Evolutionary conservation across 2,113 vertebrate species (phyloP).

Genomic region (Nansenia antarctica): DNA sequence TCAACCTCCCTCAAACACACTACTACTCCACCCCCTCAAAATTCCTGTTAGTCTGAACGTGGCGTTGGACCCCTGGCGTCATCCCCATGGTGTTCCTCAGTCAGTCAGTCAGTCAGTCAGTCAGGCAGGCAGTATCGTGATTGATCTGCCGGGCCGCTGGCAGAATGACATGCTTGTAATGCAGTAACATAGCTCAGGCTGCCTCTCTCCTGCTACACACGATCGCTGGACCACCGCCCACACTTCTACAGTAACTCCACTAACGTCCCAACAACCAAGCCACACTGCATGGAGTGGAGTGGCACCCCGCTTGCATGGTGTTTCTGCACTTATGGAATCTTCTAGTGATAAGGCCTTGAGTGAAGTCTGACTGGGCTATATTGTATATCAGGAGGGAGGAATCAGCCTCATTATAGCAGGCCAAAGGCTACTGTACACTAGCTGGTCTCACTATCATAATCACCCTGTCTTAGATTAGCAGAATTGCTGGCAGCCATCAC

Average conservation of each 20-base stretch:
- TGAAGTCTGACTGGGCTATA: not conserved
- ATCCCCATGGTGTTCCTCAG: not conserved
- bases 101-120: not conserved
- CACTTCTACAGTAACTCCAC: not conserved
- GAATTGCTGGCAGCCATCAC: not conserved
- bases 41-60: not conserved
- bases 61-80: not conserved
- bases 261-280: constrained; percentile 21
- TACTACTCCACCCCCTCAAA: not conserved
- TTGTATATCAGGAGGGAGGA: not conserved
- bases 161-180: constrained; percentile 27
- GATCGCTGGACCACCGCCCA: not conserved
- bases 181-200: constrained; percentile 1
- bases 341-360: not conserved
- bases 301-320: constrained; percentile 57
- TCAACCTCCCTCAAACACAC: not conserved
- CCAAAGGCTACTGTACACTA: not conserved
- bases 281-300: constrained; percentile 53
- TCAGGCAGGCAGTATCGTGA: constrained; percentile 19
- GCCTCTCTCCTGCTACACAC: constrained; percentile 1
- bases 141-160: constrained; percentile 11
- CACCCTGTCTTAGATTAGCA: not conserved
- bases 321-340: constrained; percentile 38
- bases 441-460: too few relatives aligned
- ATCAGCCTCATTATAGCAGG: not conserved